Evolutionary conservation across 2,888 invertebrate species (phyloP), one percentile per base, ranked within the genome.

Genomic region (Oxytorus armatus): DNA sequence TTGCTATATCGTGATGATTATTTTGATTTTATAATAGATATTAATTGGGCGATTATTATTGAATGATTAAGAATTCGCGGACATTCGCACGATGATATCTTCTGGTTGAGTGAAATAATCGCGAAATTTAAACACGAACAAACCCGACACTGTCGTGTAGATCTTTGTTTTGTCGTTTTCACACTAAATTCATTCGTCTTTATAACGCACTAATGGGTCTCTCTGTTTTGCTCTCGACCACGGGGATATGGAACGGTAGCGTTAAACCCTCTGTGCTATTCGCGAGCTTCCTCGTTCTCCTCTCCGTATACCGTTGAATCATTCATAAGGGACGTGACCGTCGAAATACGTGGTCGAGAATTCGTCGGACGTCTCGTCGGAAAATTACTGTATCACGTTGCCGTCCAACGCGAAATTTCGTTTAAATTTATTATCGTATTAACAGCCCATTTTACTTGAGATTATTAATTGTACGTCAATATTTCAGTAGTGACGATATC

Each of bases 161-260:
- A 29, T 73, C 59, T 21, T 66, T 42, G 47, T 75, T 57, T 65
- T 47, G 47, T 29, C 68, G 18, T 61, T 75, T n/a, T 74, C 81
- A 61, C 79, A 82, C 76, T 84, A 84, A 85, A 85, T 86, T 82
- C 83, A 85, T 85, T 80, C 73, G 72, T 82, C 79, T 78, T 85
- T 86, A 83, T 83, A 83, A 85, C 83, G 29, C 47, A 83, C 86
- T 86, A 86, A 87, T 85, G 82, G 84, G 72, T 74, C 81, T 76
- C 81, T 80, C 69, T 81, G 81, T 81, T 81, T 79, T 79, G 65
- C 78, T n/a, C 76, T 77, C 79, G 70, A 77, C 81, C 51, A 47
- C 63, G n/a, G 18, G 25, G 18, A 16, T 39, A 44, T 51, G 25
- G 25, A 16, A 33, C n/a, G 16, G 14, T 23, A 65, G 70, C 70